Evolutionary conservation across 2,113 vertebrate genomes (phyloP).

Genomic region (Rhipidura dahli): DNA sequence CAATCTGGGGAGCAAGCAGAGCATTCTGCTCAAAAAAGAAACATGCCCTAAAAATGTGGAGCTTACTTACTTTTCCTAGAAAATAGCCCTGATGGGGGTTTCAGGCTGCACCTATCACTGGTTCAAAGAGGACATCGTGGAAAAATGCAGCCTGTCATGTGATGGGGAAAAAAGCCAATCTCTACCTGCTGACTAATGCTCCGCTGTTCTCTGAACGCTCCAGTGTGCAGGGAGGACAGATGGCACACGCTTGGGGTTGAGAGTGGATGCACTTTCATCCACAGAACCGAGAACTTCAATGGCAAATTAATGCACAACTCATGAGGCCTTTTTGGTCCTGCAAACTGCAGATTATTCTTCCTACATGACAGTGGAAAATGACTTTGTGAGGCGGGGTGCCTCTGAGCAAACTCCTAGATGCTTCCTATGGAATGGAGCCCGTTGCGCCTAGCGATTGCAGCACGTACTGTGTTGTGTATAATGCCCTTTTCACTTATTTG

Average conservation of each 20-base stretch:
- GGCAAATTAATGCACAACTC: background rate
- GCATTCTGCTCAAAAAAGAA: background rate
- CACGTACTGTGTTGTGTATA: constrained; percentile 39
- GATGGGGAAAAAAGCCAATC: background rate
- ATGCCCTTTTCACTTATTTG: constrained; percentile 69
- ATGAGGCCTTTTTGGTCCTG: background rate
- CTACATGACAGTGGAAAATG: constrained; percentile 1
- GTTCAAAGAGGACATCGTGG: background rate
- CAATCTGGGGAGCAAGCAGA: background rate
- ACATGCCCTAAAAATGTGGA: background rate
- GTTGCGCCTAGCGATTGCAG: background rate
- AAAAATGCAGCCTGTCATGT: background rate
- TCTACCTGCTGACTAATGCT: background rate
- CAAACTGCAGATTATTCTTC: background rate
- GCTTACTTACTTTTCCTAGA: background rate
- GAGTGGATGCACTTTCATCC: background rate
- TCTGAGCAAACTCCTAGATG: background rate
- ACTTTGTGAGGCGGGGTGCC: background rate
- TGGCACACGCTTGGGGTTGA: background rate
- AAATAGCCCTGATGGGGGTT: background rate
- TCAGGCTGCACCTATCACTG: background rate
- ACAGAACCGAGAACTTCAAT: background rate
- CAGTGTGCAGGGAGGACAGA: background rate
- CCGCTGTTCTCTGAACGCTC: background rate
- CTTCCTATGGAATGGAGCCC: background rate